Evolutionary conservation across 2,113 vertebrate species (phyloP).

Genomic region (Coturnix japonica): DNA sequence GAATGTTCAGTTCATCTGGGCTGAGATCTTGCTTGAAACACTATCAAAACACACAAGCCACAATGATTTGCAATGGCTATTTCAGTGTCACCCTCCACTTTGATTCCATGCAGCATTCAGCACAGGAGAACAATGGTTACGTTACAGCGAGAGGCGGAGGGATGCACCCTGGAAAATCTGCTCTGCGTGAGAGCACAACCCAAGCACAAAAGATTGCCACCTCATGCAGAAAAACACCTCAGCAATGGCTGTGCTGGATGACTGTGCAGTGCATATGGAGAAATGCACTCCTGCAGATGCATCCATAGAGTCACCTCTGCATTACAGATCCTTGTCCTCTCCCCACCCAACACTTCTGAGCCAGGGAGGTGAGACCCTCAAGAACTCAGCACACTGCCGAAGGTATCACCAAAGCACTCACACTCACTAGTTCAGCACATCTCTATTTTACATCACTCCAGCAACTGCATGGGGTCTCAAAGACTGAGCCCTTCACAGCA

Average conservation of each 20-base stretch:
- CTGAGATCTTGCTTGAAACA: background rate
- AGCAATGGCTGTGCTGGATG: background rate
- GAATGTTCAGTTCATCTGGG: background rate
- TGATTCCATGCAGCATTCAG: background rate
- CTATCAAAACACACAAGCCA: background rate
- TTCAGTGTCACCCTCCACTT: background rate
- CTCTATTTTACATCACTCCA: background rate
- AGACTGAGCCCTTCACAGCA: background rate
- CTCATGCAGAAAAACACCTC: slow-evolving; percentile 36
- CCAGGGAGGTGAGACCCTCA: background rate
- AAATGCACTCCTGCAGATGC: background rate
- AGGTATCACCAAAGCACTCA: background rate
- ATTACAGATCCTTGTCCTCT: background rate
- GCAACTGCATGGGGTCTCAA: background rate
- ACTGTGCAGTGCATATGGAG: background rate
- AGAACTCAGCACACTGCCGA: background rate
- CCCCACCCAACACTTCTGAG: background rate
- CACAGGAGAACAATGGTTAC: accelerated
- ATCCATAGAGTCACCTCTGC: background rate
- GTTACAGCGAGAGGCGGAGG: background rate
- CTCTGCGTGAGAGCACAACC: background rate
- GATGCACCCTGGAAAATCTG: background rate
- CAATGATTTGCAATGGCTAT: background rate
- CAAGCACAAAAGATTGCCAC: slow-evolving; percentile 14
- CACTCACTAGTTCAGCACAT: background rate